Percentiles rank a stretch among this genome's conserved stretches.
phyloP scores from a whole-genome alignment of 1,140 invertebrate genomes.

The Orchestia grillus region DNA sequence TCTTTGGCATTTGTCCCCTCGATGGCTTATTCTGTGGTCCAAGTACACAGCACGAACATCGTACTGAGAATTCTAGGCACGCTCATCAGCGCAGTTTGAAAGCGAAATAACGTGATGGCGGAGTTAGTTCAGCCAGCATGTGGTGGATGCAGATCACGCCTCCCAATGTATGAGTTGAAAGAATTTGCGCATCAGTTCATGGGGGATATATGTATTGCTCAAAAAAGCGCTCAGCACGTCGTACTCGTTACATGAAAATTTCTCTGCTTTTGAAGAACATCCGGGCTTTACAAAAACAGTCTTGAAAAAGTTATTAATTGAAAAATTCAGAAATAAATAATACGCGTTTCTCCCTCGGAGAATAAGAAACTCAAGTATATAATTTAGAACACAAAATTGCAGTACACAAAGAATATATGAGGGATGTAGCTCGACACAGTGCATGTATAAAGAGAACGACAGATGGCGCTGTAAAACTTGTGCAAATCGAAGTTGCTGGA shows the following conservation, averaged over 20 bases:
- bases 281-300: not conserved
- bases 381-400: not conserved
- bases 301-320: not conserved
- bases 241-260: not conserved
- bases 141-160: not conserved
- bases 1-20: too few species aligned
- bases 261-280: not conserved
- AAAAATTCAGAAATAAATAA: not conserved
- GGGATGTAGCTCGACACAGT: not conserved
- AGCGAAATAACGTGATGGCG: not conserved
- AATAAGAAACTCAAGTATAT: not conserved
- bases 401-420: not conserved
- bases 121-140: not conserved
- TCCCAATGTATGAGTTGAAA: not conserved
- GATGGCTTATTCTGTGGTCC: too few species aligned
- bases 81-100: not conserved
- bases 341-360: not conserved
- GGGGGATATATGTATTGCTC: not conserved
- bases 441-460: not conserved
- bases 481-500: not conserved
- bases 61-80: not conserved
- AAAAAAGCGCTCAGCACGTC: not conserved
- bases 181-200: not conserved
- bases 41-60: too few species aligned
- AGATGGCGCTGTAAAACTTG: not conserved